Evolutionary conservation across 2,888 invertebrate species (phyloP).

Genomic region (Osedax frankpressi): DNA sequence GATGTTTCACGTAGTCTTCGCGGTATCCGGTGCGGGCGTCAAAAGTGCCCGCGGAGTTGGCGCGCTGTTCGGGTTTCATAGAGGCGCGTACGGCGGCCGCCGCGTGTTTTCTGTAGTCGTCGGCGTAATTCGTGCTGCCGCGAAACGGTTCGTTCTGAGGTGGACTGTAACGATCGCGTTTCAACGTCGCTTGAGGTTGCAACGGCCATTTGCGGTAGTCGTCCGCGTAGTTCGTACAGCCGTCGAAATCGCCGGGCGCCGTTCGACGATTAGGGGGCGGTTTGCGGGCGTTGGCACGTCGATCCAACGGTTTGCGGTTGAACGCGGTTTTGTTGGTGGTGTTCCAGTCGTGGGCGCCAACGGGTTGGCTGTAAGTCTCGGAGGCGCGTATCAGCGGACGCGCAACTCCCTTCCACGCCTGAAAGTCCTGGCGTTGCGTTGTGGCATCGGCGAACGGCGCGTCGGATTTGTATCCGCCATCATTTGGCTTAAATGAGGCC

Average conservation of each 20-base stretch:
- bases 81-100: constrained; percentile 32
- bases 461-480: constrained; percentile 35
- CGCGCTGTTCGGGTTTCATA: constrained; percentile 37
- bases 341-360: constrained; percentile 35
- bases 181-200: background rate
- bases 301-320: constrained; percentile 31
- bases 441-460: constrained; percentile 40
- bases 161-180: constrained; percentile 13
- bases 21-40: constrained; percentile 41
- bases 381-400: constrained; percentile 32
- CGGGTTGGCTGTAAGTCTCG: constrained; percentile 35
- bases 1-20: constrained; percentile 39
- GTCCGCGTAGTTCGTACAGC: constrained; percentile 36
- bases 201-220: constrained; percentile 36
- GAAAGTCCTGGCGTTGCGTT: constrained; percentile 38
- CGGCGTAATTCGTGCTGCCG: constrained; percentile 37
- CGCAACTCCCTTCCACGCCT: constrained; percentile 27
- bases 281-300: constrained; percentile 30
- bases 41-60: constrained; percentile 37
- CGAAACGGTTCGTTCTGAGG: constrained; percentile 35
- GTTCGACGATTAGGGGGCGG: constrained; percentile 27
- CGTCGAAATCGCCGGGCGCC: constrained; percentile 32
- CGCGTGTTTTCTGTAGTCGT: constrained; percentile 34
- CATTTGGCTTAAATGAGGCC: constrained; percentile 37
- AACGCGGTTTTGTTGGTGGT: constrained; percentile 32